Evolutionary conservation across 1,140 invertebrate genomes (phyloP), one percentile per base, ranked within the genome.

Genomic region (Plectrocnemia conspersa): DNA sequence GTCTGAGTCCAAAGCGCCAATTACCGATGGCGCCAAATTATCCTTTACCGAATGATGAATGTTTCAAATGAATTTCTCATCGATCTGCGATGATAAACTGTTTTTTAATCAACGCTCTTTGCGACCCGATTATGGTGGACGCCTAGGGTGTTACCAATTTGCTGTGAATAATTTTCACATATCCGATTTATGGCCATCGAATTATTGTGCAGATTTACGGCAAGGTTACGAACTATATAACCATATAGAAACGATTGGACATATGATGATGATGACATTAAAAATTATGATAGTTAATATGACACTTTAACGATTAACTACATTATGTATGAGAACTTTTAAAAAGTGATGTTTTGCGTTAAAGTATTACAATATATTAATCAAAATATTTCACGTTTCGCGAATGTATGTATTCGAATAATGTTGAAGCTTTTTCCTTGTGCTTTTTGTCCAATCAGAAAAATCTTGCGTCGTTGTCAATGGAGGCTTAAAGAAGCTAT

Each of bases 121-220:
- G 11, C 15, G 16, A 2, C 23, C 11, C 42, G 42, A 29, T 50
- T 10, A 23, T 29, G 33, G 9, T 36, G 15, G 16, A 19, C 13
- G 13, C 45, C 18, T 15, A 33, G 18, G 15, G 13, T 19, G 19
- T 48, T 48, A 10, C 35, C 35, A 38, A 6, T 13, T 6, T 48
- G 18, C 9, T 33, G 22, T 36, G 46, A 48, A 48, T 35, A 35
- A 35, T 50, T 50, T 50, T 50, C 47, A 9, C 15, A 35, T n/a
- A n/a, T 50, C 35, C 23, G 23, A 50, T 38, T 50, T 50, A 50
- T 50, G 47, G 47, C 27, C 40, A 50, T 50, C 47, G 32, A 50
- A 50, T 50, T 50, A 50, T 50, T 50, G 47, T 22, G 32, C 40
- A 38, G 47, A 50, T 50, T 50, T 50, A 50, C 29, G 25, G 47